Base-by-base conservation (phyloP, 2,797 vertebrate species). In the Esox lucius region DNA sequence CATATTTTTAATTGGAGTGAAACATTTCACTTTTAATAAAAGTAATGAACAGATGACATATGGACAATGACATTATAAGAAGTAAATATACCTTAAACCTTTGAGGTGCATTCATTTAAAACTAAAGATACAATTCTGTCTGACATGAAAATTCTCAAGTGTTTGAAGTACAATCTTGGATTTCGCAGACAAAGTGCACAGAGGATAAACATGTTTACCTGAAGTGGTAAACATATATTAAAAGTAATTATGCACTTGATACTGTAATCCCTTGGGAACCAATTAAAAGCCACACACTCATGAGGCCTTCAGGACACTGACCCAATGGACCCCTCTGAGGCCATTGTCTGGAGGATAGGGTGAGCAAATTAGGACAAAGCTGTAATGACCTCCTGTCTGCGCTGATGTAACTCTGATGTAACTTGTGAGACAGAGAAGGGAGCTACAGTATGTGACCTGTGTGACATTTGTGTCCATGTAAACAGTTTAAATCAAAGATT, bases 391-490 rank as follows among this genome's bases (percentile, higher is more conserved):
- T 85, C 35, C 68, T 85, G 76, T 76, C 72, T 78, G 33, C 26
- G 62, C 33, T 87, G 84, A 89, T 88, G 88, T 64, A 89, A 90
- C 59, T 5, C 66, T 83, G 65, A 84, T n/a, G n/a, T n/a, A n/a
- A n/a, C 73, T 64, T 53, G 77, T 33, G 64, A 15, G 31, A 31
- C 62, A n/a, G 51, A 75, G 70, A 9, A 42, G 77, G 48, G 22
- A 15, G 39, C 5, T 6, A 42, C 5, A 9, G 39, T 9, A 39
- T 75, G 81, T 80, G 74, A 75, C 79, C 15, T 70, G 0, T 51
- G 42, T 28, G 22, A 5, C 7, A 13, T 12, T 12, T 22, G 42
- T 56, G 17, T 17, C 51, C 51, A 56, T 56, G 51, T 17, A 19
- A 56, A 56, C 17, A n/a, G 51, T 56, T 4, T 17, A 17, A 8